Percentiles rank a stretch among this genome's conserved stretches.
Evolutionary conservation across 2,797 vertebrate species (phyloP).

Genomic region (Diceros bicornis): DNA sequence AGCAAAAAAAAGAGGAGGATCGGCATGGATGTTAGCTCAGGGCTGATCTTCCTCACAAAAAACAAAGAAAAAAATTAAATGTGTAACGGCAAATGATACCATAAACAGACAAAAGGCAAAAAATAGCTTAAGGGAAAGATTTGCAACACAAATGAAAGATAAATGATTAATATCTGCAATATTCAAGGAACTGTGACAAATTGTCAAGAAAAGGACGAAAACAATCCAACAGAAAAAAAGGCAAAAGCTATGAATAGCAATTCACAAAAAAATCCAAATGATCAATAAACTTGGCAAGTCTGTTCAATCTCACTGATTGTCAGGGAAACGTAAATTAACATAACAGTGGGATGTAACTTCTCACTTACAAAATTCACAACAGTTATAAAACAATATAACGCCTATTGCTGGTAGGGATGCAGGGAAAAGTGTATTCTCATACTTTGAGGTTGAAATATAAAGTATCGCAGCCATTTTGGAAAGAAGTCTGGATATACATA

Average conservation of each 20-base stretch:
- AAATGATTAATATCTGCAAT: neutral
- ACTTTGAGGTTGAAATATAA: neutral
- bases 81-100: neutral
- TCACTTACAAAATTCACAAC: neutral
- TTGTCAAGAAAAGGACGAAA: neutral
- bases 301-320: neutral
- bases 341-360: neutral
- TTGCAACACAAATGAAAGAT: neutral
- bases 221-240: neutral
- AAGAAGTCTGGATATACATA: neutral
- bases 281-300: neutral
- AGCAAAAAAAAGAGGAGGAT: too few relatives aligned
- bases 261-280: neutral
- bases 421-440: neutral
- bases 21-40: too few relatives aligned
- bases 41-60: too few relatives aligned
- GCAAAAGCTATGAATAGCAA: neutral
- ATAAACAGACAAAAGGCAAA: neutral
- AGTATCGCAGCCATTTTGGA: neutral
- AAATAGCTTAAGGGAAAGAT: neutral
- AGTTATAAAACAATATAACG: neutral
- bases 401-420: neutral
- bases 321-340: slow-evolving; percentile 23
- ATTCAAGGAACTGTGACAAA: neutral
- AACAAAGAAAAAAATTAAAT: neutral